Base-by-base conservation (phyloP, 2,797 vertebrate species). In the Poeciliopsis paucimaculata region DNA sequence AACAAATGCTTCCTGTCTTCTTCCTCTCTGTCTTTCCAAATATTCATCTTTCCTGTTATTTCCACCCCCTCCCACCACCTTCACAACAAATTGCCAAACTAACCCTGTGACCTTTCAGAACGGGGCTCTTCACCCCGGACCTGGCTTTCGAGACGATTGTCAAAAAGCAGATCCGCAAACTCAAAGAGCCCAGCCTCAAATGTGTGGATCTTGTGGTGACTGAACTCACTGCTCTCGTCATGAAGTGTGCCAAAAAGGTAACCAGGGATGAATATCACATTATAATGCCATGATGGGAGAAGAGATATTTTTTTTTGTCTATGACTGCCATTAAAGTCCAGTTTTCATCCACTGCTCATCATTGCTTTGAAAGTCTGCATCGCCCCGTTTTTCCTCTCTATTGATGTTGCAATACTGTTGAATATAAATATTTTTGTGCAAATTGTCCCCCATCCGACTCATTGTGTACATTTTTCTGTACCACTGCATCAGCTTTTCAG, bases 161-260 rank as follows among this genome's bases (percentile, higher is more conserved):
- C 95, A 98, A 97, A 97, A 97, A 97, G 93, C 97, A 97, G 96
- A 96, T 97, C 94, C 95, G 96, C 95, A 98, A 97, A 94, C 97
- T 98, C 88, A 97, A 96, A 96, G 97, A 96, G 87, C 97, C 97
- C 60, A 97, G 97, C 95, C 94, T 98, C 96, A 97, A 97, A 96
- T 97, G 97, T 90, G 96, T 98, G 95, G 97, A 98, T 89, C 95
- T 98, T 86, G 97, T 97, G 94, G 95, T 98, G 93, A 96, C 95
- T 77, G 97, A 97, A 86, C 95, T 98, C 95, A 96, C 96, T 86
- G 94, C 96, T 0, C 96, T 98, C 95, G 91, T 97, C 96, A 96
- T 96, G 96, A 98, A 97, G 95, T 97, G 97, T 96, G 93, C 95
- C 1, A 90, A 95, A 86, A 97, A 97, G 97, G 97, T 97, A 97